A percentile compares a stretch with the other conserved stretches of the same genome.
These are phyloP conservation scores for Lampris incognitus DNA, from an alignment of 2,113 vertebrate species.

Conservation along the genomic window DNA sequence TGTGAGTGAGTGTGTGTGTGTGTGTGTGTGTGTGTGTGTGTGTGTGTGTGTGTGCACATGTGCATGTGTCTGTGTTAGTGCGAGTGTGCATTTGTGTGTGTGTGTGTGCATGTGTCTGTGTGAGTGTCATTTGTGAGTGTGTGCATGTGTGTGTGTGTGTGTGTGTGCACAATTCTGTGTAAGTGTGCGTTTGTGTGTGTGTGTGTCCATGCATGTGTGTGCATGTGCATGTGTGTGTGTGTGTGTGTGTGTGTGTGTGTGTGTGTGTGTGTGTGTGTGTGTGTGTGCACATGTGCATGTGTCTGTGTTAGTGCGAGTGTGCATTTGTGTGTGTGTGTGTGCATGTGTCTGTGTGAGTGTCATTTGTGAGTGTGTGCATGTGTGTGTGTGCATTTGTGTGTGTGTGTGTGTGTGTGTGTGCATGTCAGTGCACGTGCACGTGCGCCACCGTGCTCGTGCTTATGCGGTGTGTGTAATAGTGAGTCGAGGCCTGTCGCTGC, in stretches of 20 bases:
- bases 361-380: background rate
- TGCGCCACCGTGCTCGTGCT: background rate
- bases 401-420: background rate
- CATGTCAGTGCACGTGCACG: background rate
- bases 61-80: too few species aligned
- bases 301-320: too few species aligned
- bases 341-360: background rate
- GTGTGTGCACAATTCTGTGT: too few species aligned
- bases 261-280: too few species aligned
- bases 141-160: background rate
- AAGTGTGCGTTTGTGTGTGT: background rate
- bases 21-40: too few species aligned
- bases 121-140: background rate
- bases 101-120: background rate
- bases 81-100: too few species aligned
- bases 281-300: too few species aligned
- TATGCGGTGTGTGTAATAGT: background rate
- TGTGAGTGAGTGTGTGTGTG: too few species aligned
- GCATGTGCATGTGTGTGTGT: background rate
- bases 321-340: too few species aligned
- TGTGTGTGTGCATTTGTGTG: too few species aligned
- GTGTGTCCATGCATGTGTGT: background rate
- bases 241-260: too few species aligned
- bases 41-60: too few species aligned
- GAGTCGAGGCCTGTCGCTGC: conserved; percentile 4